phyloP scores from a whole-genome alignment of 2,888 invertebrate genomes.

The Drosophila histrio region DNA sequence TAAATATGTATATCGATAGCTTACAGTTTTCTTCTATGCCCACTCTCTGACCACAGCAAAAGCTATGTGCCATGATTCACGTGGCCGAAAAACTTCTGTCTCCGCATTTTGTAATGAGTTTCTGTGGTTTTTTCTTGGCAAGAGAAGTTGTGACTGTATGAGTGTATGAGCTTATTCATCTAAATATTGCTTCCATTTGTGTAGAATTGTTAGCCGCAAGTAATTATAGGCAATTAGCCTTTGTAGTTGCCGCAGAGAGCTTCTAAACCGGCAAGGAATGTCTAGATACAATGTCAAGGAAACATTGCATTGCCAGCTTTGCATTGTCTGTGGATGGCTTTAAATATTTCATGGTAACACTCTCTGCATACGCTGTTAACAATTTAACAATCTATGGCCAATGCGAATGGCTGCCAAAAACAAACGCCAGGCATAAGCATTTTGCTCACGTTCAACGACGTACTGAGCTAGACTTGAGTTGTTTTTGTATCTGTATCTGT shows the following conservation, averaged over 20 bases:
- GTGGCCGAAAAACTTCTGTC: slow-evolving; percentile 65
- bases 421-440: slow-evolving; percentile 31
- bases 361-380: slow-evolving; percentile 18
- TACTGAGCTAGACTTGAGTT: slow-evolving; percentile 22
- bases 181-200: slow-evolving; percentile 53
- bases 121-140: slow-evolving; percentile 62
- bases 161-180: slow-evolving; percentile 39
- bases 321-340: slow-evolving; percentile 1
- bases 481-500: slow-evolving; percentile 9
- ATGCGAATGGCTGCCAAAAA: slow-evolving; percentile 19
- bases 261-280: slow-evolving; percentile 55
- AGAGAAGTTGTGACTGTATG: slow-evolving; percentile 13
- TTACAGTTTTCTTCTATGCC: slow-evolving; percentile 4
- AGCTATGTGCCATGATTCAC: slow-evolving; percentile 54
- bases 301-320: slow-evolving; percentile 4
- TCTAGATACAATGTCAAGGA: slow-evolving; percentile 52
- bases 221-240: slow-evolving; percentile 71
- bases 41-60: slow-evolving; percentile 16
- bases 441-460: slow-evolving; percentile 58
- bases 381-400: slow-evolving; percentile 24
- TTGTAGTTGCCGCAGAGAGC: slow-evolving; percentile 48
- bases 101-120: slow-evolving; percentile 69
- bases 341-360: slow-evolving; percentile 27
- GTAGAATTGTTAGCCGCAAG: slow-evolving; percentile 39
- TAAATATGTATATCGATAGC: slow-evolving; percentile 1